These are phyloP conservation scores for Silurus glanis DNA, from an alignment of 2,113 vertebrate species.

Conservation along the genomic window DNA sequence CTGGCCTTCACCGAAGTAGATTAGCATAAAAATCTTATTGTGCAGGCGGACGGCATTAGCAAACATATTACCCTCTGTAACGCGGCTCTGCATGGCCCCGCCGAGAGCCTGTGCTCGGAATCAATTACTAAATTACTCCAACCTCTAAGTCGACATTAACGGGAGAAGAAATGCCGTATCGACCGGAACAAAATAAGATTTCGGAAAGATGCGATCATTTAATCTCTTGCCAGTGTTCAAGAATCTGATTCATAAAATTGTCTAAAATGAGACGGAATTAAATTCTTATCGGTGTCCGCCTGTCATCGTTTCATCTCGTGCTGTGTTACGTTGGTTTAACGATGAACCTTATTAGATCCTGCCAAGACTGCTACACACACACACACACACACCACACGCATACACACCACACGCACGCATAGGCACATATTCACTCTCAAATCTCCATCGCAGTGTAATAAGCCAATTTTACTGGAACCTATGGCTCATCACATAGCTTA, in stretches of 20 bases:
- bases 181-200: conserved; percentile 96
- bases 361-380: conserved; percentile 70
- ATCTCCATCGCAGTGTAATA: conserved; percentile 18
- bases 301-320: conserved; percentile 97
- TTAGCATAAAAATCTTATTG: conserved; percentile 99
- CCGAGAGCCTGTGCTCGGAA: conserved; percentile 89
- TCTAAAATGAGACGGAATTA: conserved; percentile 98
- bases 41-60: conserved; percentile 95
- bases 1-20: conserved; percentile 74
- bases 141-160: conserved; percentile 99
- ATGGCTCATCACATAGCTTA: conserved; percentile 2
- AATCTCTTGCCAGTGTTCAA: conserved; percentile 98
- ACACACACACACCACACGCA: conserved; percentile 52
- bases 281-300: conserved; percentile 97
- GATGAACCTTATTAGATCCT: conserved; percentile 74
- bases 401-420: conserved; percentile 57
- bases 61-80: conserved; percentile 95
- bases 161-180: conserved; percentile 96
- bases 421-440: conserved; percentile 24
- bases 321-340: conserved; percentile 72
- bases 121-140: conserved; percentile 99
- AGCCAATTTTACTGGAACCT: conserved; percentile 17
- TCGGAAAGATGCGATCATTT: conserved; percentile 97
- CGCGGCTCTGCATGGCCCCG: conserved; percentile 82
- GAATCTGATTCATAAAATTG: conserved; percentile 97